Evolutionary conservation across 2,113 vertebrate species (phyloP).

Genomic region (Oxygymnocypris stewartii): DNA sequence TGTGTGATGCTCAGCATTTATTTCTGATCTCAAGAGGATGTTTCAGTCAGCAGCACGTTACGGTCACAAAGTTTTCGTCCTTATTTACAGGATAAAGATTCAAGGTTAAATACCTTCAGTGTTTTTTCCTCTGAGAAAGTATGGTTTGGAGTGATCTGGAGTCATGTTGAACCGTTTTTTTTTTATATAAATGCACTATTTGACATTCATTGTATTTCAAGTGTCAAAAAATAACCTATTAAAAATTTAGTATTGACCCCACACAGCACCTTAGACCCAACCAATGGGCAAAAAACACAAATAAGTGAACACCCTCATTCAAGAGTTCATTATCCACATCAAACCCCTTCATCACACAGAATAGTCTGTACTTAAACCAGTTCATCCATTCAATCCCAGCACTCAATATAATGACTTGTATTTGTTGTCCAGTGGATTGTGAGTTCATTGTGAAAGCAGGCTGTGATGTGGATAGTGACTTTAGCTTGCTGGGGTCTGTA

Average conservation of each 20-base stretch:
- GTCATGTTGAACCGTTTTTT: too few relatives aligned
- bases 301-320: too few relatives aligned
- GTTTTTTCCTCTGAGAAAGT: too few relatives aligned
- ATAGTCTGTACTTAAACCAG: background rate
- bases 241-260: background rate
- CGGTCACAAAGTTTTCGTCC: background rate
- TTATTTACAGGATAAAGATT: background rate
- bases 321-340: background rate
- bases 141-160: background rate
- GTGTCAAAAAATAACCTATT: background rate
- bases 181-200: background rate
- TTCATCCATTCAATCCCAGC: background rate
- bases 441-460: background rate
- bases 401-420: background rate
- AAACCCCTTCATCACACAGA: background rate
- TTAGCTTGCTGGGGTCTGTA: slow-evolving; percentile 46
- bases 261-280: background rate
- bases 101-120: too few relatives aligned
- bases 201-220: background rate
- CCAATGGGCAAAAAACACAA: background rate
- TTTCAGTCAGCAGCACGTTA: background rate
- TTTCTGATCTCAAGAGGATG: background rate
- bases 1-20: background rate
- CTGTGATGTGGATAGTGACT: background rate
- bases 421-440: background rate